Evolutionary conservation across 2,888 invertebrate species (phyloP).

Genomic region (Myopa tessellatipennis): DNA sequence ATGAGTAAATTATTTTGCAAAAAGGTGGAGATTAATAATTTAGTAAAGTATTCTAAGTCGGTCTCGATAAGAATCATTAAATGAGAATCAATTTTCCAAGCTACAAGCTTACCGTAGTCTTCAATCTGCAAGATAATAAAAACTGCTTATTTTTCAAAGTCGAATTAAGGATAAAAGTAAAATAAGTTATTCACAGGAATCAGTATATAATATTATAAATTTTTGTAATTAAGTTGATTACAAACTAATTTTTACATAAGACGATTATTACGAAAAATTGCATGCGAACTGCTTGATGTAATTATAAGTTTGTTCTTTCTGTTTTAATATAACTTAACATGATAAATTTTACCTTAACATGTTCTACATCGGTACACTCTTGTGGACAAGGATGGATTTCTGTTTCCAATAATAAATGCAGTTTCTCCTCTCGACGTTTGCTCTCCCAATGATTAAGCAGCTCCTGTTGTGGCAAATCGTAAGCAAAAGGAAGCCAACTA

Average conservation of each 20-base stretch:
- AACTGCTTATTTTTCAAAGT: background rate
- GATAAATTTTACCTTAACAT: conserved; percentile 55
- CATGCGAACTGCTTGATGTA: no score
- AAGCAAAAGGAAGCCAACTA: conserved; percentile 66
- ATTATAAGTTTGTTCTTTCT: no score
- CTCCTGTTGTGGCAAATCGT: conserved; percentile 49
- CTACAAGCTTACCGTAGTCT: conserved; percentile 80
- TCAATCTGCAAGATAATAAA: conserved; percentile 73
- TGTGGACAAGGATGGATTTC: conserved; percentile 56
- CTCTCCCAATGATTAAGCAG: conserved; percentile 43
- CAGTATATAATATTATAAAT: no score
- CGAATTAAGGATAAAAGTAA: no score
- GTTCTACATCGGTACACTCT: conserved; percentile 44
- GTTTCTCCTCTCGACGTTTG: conserved; percentile 49
- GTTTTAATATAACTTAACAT: no score
- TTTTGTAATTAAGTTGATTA: no score
- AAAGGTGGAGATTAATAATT: conserved; percentile 77
- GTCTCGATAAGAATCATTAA: conserved; percentile 82
- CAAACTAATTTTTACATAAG: no score
- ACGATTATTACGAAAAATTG: no score
- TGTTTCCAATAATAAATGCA: conserved; percentile 64
- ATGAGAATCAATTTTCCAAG: conserved; percentile 82
- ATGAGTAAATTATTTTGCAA: conserved; percentile 79
- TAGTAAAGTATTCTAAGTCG: conserved; percentile 79
- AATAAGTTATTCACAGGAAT: no score